Base-by-base conservation (phyloP, 2,888 invertebrate species). In the Callosobruchus maculatus region DNA sequence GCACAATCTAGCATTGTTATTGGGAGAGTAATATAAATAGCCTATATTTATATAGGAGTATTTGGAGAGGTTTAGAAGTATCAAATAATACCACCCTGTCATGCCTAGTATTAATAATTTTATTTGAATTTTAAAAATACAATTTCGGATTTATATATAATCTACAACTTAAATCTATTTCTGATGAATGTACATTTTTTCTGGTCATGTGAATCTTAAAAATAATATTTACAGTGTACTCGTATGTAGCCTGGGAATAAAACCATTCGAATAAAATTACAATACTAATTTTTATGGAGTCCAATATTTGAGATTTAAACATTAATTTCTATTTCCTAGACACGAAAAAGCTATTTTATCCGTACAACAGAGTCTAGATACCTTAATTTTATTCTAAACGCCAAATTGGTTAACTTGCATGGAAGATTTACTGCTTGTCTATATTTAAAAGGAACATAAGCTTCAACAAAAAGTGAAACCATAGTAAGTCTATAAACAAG, bases 241-340 rank as follows among this genome's bases (percentile, higher is more conserved):
- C n/a, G n/a, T n/a, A 72, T 72, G 70, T 74, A 13, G 49, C 49
- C 49, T 49, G 49, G 49, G 3, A 49, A 13, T 49, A 22, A 67
- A 67, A 68, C 70, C 76, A 79, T 81, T 80, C 81, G 78, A 81
- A 81, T 81, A 81, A 81, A 81, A 81, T 80, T 81, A 80, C 78
- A 81, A 80, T 81, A 81, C 81, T 73, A 66, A 49, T 49, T 49
- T 49, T 49, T 75, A 70, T 71, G 71, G 72, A 72, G 74, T 75
- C 79, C 79, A 79, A 76, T 80, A 79, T 72, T 75, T 49, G 49
- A 49, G 49, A 49, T 49, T 49, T 13, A 49, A 49, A 49, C 49
- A 49, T 49, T 49, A 13, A 49, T 3, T 49, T 49, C 49, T 49
- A 49, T 49, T 49, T 49, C 49, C 49, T 49, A 49, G 49, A 49